Evolutionary conservation across 2,113 vertebrate species (phyloP).

Genomic region (Phodopus roborovskii): DNA sequence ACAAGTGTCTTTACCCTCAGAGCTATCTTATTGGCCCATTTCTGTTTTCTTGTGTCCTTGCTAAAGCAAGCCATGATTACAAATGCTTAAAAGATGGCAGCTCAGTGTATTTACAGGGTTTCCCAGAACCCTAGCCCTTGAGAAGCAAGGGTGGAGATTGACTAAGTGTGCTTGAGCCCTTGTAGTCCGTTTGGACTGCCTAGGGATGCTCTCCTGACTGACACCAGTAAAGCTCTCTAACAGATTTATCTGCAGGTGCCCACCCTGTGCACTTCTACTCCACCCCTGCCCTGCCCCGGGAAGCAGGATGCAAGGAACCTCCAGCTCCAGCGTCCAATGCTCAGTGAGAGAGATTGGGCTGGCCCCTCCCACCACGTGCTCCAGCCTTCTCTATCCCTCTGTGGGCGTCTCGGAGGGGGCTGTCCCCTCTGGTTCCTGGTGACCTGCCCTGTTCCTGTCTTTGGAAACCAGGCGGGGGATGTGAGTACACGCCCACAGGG

Average conservation of each 20-base stretch:
- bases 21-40: not conserved
- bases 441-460: not conserved
- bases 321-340: not conserved
- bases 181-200: not conserved
- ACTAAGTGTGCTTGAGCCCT: not conserved
- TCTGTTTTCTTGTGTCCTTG: not conserved
- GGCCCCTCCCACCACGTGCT: constrained; percentile 53
- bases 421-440: not conserved
- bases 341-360: not conserved
- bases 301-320: not conserved
- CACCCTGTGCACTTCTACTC: not conserved
- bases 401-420: constrained; percentile 21
- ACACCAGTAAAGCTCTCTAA: not conserved
- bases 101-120: not conserved
- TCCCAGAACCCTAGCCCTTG: not conserved
- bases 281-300: not conserved
- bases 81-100: not conserved
- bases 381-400: not conserved
- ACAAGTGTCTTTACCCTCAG: not conserved
- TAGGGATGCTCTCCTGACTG: not conserved
- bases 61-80: not conserved
- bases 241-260: not conserved
- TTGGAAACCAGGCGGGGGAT: not conserved
- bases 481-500: not conserved
- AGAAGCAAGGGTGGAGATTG: not conserved